Percentiles rank a stretch among this genome's conserved stretches.
Conservation (phyloP, 1,140 invertebrate genomes). For the Lanistes nyassanus region DNA sequence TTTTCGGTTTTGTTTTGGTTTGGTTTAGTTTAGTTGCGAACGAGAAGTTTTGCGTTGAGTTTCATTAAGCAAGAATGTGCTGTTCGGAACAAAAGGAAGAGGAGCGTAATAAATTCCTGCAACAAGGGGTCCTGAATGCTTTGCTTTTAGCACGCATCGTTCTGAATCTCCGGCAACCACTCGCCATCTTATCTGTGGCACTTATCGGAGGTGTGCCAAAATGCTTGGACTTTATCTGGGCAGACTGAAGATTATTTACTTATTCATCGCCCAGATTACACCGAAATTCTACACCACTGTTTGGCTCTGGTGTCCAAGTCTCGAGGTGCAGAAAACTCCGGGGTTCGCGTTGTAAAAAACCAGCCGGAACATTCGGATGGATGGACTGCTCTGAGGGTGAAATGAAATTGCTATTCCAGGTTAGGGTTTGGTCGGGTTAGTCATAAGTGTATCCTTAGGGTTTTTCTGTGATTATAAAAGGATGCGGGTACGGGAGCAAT, state of each 20-base stretch:
- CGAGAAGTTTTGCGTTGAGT: background rate
- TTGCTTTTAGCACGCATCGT: background rate
- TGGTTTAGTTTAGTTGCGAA: too few relatives aligned
- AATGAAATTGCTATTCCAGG: too few relatives aligned
- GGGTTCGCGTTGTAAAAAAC: background rate
- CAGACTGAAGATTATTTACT: conserved; percentile 6
- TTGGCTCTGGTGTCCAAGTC: background rate
- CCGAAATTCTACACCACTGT: conserved; percentile 14
- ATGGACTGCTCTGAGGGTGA: too few relatives aligned
- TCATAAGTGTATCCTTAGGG: too few relatives aligned
- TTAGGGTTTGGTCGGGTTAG: too few relatives aligned
- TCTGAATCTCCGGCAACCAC: background rate
- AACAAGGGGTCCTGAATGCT: background rate
- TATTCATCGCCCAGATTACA: conserved; percentile 22
- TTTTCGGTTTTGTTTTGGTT: too few relatives aligned
- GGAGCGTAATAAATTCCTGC: background rate
- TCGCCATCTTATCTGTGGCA: background rate
- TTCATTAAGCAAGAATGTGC: background rate
- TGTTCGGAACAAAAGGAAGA: background rate
- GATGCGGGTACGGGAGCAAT: too few relatives aligned
- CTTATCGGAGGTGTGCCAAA: conserved; percentile 20
- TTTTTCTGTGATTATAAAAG: too few relatives aligned
- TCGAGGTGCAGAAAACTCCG: too few relatives aligned
- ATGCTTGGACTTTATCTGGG: conserved; percentile 13
- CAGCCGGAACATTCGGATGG: background rate